These are phyloP conservation scores for Erpornis zantholeuca DNA, from an alignment of 2,113 vertebrate species.

Conservation along the genomic window DNA sequence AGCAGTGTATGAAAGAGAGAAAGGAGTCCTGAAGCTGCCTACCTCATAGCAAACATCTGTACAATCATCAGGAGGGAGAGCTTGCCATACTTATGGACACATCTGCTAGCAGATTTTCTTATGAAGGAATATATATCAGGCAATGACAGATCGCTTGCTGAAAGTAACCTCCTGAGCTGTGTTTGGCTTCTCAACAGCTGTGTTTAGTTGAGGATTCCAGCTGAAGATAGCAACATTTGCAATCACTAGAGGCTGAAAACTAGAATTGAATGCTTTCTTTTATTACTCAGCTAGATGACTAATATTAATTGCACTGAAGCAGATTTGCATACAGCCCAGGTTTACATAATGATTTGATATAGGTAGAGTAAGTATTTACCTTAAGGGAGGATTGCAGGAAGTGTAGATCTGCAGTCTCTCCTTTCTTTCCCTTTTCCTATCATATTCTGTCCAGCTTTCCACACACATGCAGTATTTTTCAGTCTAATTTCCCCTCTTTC, in stretches of 20 bases:
- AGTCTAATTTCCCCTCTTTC: neutral
- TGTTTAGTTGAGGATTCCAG: conserved; percentile 27
- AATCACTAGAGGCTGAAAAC: neutral
- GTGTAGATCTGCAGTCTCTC: neutral
- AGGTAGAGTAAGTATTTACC: neutral
- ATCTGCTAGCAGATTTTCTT: neutral
- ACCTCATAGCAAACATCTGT: neutral
- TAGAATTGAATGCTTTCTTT: neutral
- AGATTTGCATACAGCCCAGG: neutral
- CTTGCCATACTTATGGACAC: neutral
- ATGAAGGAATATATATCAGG: neutral
- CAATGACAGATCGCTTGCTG: conserved; percentile 10
- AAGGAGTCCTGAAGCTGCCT: neutral
- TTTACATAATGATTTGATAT: neutral
- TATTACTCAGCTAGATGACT: neutral
- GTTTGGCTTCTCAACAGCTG: conserved; percentile 9
- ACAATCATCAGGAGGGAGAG: neutral
- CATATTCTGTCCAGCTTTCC: neutral
- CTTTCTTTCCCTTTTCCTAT: neutral
- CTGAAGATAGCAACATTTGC: conserved; percentile 21
- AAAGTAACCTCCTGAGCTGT: conserved; percentile 15
- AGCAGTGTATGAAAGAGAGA: neutral
- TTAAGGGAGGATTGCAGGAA: neutral
- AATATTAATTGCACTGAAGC: neutral
- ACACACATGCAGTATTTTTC: neutral